Evolutionary conservation across 1,140 invertebrate genomes (phyloP).

Genomic region (Drosophila subobscura): DNA sequence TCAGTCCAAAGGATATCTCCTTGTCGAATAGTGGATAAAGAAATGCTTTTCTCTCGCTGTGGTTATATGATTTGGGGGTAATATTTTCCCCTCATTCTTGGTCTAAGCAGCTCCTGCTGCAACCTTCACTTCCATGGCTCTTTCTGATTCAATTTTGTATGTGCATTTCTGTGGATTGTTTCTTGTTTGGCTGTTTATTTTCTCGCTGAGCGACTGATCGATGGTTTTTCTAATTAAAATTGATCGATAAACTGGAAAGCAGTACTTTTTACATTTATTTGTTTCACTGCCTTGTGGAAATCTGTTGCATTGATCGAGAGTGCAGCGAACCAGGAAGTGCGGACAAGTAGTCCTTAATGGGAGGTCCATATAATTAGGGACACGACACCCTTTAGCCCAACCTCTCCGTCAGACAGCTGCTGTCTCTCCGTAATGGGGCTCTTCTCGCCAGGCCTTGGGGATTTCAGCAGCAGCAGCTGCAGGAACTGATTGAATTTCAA

Average conservation of each 20-base stretch:
- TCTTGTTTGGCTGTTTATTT: conserved; percentile 21
- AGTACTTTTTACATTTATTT: not conserved
- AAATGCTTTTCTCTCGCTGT: too few relatives aligned
- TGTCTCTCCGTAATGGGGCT: conserved; percentile 13
- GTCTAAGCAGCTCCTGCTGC: too few relatives aligned
- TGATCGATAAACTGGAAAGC: conserved; percentile 58
- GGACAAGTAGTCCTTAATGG: conserved; percentile 33
- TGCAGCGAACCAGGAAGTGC: conserved; percentile 59
- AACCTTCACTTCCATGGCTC: too few relatives aligned
- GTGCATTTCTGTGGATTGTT: not conserved
- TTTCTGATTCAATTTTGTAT: not conserved
- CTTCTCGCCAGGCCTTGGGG: conserved; percentile 28
- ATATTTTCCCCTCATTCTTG: too few relatives aligned
- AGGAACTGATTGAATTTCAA: conserved; percentile 56
- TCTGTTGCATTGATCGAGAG: conserved; percentile 3
- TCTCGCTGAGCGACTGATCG: conserved; percentile 53
- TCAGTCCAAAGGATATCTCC: too few relatives aligned
- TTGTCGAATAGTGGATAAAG: too few relatives aligned
- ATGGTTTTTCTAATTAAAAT: conserved; percentile 71
- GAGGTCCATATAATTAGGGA: conserved; percentile 6
- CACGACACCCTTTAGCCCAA: not conserved
- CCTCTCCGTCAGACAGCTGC: too few relatives aligned
- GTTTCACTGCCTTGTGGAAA: not conserved
- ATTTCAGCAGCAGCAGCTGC: conserved; percentile 18
- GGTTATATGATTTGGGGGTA: too few relatives aligned